A percentile compares a stretch with the other conserved stretches of the same genome.
phyloP scores from a whole-genome alignment of 2,888 invertebrate genomes.

The Cheilosia grossa region DNA sequence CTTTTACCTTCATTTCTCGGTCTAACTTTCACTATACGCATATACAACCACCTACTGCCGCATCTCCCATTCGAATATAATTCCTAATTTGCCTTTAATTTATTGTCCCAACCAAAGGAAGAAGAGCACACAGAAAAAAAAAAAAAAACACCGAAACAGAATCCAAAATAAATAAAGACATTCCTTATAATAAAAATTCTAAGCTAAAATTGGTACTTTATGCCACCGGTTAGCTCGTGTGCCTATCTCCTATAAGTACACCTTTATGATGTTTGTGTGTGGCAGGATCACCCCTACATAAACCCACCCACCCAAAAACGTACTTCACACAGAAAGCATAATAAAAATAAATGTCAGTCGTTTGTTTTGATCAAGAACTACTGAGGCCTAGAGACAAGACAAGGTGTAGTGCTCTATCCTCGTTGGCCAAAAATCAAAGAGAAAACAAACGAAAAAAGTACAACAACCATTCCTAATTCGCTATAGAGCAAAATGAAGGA shows the following conservation, averaged over 20 bases:
- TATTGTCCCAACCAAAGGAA: slow-evolving; percentile 77
- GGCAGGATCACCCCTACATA: slow-evolving; percentile 21
- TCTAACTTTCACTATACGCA: slow-evolving; percentile 34
- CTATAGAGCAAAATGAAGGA: slow-evolving; percentile 19
- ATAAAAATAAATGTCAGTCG: slow-evolving; percentile 84
- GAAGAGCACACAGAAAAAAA: slow-evolving; percentile 53
- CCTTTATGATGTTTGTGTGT: slow-evolving; percentile 56
- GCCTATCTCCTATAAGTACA: slow-evolving; percentile 64
- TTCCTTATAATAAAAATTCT: slow-evolving; percentile 83
- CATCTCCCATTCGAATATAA: slow-evolving; percentile 80
- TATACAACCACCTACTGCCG: neutral
- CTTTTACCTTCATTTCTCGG: slow-evolving; percentile 31
- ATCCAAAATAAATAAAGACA: slow-evolving; percentile 81
- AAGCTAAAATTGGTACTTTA: slow-evolving; percentile 76
- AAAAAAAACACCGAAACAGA: slow-evolving; percentile 30
- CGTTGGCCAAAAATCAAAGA: slow-evolving; percentile 28
- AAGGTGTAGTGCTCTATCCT: slow-evolving; percentile 9
- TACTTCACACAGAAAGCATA: slow-evolving; percentile 78
- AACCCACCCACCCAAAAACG: slow-evolving; percentile 26
- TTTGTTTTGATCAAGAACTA: slow-evolving; percentile 82
- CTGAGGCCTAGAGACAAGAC: slow-evolving; percentile 68
- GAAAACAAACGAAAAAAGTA: slow-evolving; percentile 14
- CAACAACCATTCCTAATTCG: slow-evolving; percentile 64
- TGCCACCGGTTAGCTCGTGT: slow-evolving; percentile 45
- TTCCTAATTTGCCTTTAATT: slow-evolving; percentile 83